Evolutionary conservation across 2,797 vertebrate genomes (phyloP).

Genomic region (Hyperoplus lanceolatus): DNA sequence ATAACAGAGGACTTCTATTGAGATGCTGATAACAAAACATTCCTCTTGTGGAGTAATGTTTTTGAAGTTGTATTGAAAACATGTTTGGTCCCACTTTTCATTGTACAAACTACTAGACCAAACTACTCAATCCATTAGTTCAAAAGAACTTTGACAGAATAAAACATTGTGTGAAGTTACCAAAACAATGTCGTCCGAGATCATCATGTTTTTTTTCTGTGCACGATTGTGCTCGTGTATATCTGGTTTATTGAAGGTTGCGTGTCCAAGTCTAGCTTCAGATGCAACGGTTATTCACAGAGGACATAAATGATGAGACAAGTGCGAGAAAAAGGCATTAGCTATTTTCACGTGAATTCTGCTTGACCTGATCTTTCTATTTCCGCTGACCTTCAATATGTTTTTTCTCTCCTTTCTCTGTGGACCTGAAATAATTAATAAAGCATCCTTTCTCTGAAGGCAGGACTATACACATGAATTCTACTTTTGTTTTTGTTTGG

Average conservation of each 20-base stretch:
- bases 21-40: background rate
- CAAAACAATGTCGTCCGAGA: no score
- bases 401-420: conserved; percentile 13
- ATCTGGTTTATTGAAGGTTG: background rate
- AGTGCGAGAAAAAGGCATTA: conserved; percentile 33
- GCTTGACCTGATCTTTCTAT: conserved; percentile 60
- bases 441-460: conserved; percentile 38
- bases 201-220: no score
- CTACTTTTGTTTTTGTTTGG: conserved; percentile 36
- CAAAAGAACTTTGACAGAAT: no score
- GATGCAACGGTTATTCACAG: background rate
- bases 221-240: background rate
- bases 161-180: no score
- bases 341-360: conserved; percentile 48
- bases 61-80: no score
- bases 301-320: background rate
- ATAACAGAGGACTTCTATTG: background rate
- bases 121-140: no score
- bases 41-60: no score
- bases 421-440: conserved; percentile 60
- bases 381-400: conserved; percentile 56
- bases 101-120: no score
- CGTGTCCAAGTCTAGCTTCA: conserved; percentile 3
- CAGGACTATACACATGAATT: conserved; percentile 29
- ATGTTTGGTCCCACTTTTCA: no score